These are phyloP conservation scores for Anthoptus insignis DNA, from an alignment of 2,888 invertebrate species.

Conservation along the genomic window DNA sequence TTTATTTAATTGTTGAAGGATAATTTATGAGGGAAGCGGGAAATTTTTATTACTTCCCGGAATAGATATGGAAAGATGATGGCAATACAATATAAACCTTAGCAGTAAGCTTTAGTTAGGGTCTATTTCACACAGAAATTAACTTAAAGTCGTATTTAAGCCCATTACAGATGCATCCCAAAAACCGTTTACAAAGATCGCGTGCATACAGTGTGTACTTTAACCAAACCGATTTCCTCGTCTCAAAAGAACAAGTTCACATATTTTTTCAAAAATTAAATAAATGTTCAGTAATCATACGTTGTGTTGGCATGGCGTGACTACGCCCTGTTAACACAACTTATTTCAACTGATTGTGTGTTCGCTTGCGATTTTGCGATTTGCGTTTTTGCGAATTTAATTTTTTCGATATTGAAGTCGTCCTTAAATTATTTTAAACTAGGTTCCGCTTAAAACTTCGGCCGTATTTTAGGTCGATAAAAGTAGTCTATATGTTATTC, in stretches of 20 bases:
- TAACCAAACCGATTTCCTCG: conserved; percentile 65
- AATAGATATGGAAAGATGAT: no score
- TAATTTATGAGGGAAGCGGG: no score
- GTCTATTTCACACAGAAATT: background rate
- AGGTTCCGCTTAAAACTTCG: no score
- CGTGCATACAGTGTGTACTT: conserved; percentile 74
- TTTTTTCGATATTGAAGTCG: no score
- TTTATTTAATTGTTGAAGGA: no score
- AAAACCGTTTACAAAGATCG: conserved; percentile 51
- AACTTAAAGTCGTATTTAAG: conserved; percentile 3
- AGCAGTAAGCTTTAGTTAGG: no score
- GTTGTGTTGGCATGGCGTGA: conserved; percentile 77
- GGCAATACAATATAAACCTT: background rate
- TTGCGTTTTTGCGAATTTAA: no score
- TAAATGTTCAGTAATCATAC: conserved; percentile 82
- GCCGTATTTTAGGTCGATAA: no score
- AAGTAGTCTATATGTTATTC: no score
- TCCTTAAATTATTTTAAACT: no score
- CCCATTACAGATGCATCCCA: background rate
- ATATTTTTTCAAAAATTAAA: conserved; percentile 76
- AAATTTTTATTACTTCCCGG: no score
- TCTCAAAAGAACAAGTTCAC: conserved; percentile 57
- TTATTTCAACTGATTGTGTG: conserved; percentile 50
- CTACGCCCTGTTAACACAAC: conserved; percentile 75
- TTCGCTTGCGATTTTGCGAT: conserved; percentile 3